Percentiles rank a stretch among this genome's conserved stretches.
phyloP scores from a whole-genome alignment of 2,888 invertebrate genomes.

The Ectemnius continuus region DNA sequence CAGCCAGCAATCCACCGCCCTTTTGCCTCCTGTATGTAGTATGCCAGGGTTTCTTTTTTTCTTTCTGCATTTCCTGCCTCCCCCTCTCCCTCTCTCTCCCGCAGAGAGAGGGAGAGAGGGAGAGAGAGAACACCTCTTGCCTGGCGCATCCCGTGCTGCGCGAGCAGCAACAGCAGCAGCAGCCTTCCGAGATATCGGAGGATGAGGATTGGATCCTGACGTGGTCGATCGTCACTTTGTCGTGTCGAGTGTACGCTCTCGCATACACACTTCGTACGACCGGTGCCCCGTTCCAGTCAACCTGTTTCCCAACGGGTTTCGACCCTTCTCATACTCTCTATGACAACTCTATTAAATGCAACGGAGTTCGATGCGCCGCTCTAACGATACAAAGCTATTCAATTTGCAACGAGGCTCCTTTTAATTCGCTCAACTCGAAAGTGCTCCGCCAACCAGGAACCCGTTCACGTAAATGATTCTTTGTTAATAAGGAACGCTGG shows the following conservation, averaged over 20 bases:
- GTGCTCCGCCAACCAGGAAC: too few relatives aligned
- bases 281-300: conserved; percentile 32
- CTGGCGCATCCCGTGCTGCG: conserved; percentile 24
- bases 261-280: conserved; percentile 33
- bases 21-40: conserved; percentile 26
- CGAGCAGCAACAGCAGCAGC: background rate
- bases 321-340: too few relatives aligned
- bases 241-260: conserved; percentile 44
- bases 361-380: too few relatives aligned
- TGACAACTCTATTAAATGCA: too few relatives aligned
- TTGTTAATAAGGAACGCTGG: too few relatives aligned
- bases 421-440: too few relatives aligned
- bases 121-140: conserved; percentile 24
- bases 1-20: conserved; percentile 31
- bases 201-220: conserved; percentile 45
- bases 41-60: conserved; percentile 34
- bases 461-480: too few relatives aligned
- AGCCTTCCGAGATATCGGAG: conserved; percentile 30
- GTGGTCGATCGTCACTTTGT: conserved; percentile 67
- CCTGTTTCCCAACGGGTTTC: too few relatives aligned
- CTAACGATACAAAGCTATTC: too few relatives aligned
- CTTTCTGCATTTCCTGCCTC: conserved; percentile 64
- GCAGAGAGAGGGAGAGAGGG: conserved; percentile 53
- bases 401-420: too few relatives aligned
- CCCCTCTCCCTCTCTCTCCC: conserved; percentile 72